phyloP scores from a whole-genome alignment of 35 echinoderm and acorn worm genomes.

The Diadema setosum region DNA sequence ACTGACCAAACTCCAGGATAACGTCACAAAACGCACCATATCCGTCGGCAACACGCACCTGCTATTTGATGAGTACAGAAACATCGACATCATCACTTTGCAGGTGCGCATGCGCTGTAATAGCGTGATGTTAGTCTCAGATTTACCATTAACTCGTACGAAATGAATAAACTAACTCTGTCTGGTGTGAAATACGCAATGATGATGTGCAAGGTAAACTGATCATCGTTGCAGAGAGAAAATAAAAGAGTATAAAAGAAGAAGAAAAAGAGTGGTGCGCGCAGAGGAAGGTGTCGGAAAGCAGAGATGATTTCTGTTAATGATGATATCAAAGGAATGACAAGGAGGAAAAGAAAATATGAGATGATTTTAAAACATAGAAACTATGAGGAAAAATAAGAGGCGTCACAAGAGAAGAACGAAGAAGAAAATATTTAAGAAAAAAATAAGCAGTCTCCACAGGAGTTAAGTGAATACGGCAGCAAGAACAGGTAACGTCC shows the following conservation, averaged over 20 bases:
- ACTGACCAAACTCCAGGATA: conserved; percentile 23
- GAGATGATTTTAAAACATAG: too few species aligned
- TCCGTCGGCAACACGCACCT: conserved; percentile 36
- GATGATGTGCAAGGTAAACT: not conserved
- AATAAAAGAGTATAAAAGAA: not conserved
- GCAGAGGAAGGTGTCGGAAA: not conserved
- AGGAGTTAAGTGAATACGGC: too few species aligned
- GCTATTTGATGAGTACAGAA: conserved; percentile 38
- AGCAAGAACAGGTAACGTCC: too few species aligned
- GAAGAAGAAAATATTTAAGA: too few species aligned
- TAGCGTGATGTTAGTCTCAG: not conserved
- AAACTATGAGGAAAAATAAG: too few species aligned
- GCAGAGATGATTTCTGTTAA: too few species aligned
- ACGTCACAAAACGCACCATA: not conserved
- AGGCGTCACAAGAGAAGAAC: too few species aligned
- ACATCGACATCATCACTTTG: conserved; percentile 34
- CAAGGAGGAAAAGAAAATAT: too few species aligned
- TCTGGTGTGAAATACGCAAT: not conserved
- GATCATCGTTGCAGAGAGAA: not conserved
- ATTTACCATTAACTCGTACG: not conserved
- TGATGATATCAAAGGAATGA: too few species aligned
- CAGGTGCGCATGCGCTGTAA: not conserved
- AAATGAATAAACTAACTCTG: not conserved
- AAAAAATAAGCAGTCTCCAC: not conserved
- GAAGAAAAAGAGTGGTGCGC: not conserved